Base-by-base conservation (phyloP, 2,888 invertebrate species). In the Cryptophagus acutangulus region DNA sequence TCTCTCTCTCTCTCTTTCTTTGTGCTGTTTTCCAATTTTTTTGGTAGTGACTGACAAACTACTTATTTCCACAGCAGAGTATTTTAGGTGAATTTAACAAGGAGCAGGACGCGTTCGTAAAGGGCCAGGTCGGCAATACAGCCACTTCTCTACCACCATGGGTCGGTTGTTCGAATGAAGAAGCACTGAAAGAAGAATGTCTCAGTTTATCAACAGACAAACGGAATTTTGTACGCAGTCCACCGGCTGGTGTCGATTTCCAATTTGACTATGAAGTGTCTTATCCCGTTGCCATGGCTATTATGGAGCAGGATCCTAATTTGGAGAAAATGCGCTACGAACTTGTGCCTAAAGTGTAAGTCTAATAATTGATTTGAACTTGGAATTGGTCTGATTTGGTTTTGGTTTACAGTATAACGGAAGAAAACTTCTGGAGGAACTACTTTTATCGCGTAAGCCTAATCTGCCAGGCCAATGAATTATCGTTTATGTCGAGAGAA, bases 361-460 rank as follows among this genome's bases (percentile, higher is more conserved):
- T 81, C 55, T 41, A n/a, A n/a, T 2, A 16, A 28, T 36, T 17
- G 9, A 17, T 26, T n/a, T 24, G 8, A 15, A 10, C 2, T 26
- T 13, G 5, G 31, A 38, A 14, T 15, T 9, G 20, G 16, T 14
- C 4, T 33, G 12, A 13, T 17, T 39, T 14, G 31, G 36, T 16
- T 30, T 10, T 40, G 41, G 38, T 46, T 71, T 73, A 37, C 73
- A 89, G 91, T 59, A 89, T 93, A 70, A 87, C 86, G 62, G 99
- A 99, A 77, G 95, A 96, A 73, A 87, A 88, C 68, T 99, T 99
- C 76, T 99, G 99, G 99, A 83, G 94, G 67, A 99, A 99, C 78
- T 99, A 99, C 71, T 99, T 99, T 77, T 99, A 99, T 76, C 89
- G 99, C 67, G 90, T 99, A 58, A 94, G 93, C 59, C 83, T 99